phyloP scores from a whole-genome alignment of 2,797 vertebrate species.

The Pogonophryne albipinna region DNA sequence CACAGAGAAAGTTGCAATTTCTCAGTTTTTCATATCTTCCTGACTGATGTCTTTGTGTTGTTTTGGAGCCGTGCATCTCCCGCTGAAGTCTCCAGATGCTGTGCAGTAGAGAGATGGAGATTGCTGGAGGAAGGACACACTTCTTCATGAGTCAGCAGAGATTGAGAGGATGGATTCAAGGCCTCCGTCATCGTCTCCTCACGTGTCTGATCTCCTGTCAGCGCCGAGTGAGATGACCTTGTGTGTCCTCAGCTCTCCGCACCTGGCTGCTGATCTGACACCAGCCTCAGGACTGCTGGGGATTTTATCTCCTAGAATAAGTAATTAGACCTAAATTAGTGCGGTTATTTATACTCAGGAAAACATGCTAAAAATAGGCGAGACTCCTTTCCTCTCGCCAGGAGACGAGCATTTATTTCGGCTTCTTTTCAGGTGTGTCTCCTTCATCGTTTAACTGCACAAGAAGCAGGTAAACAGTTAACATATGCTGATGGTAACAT shows the following conservation, averaged over 20 bases:
- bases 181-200: conserved; percentile 22
- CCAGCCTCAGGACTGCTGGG: not conserved
- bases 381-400: too few relatives aligned
- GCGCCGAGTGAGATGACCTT: conserved; percentile 37
- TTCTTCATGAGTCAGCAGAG: conserved; percentile 33
- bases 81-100: not conserved
- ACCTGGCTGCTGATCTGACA: conserved; percentile 25
- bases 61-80: not conserved
- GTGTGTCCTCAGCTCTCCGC: conserved; percentile 31
- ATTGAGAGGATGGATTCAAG: conserved; percentile 25
- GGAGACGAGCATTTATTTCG: too few relatives aligned
- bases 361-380: too few relatives aligned
- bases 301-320: not conserved
- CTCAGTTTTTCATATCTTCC: not conserved
- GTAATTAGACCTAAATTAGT: too few relatives aligned
- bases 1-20: not conserved
- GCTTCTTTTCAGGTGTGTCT: too few relatives aligned
- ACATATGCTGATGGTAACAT: too few relatives aligned
- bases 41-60: conserved; percentile 6
- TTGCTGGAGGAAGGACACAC: conserved; percentile 11
- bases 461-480: too few relatives aligned
- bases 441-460: too few relatives aligned
- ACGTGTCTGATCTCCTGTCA: conserved; percentile 27
- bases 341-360: too few relatives aligned
- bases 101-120: not conserved